phyloP scores from a whole-genome alignment of 2,888 invertebrate genomes.

The Lycophotia porphyrea region DNA sequence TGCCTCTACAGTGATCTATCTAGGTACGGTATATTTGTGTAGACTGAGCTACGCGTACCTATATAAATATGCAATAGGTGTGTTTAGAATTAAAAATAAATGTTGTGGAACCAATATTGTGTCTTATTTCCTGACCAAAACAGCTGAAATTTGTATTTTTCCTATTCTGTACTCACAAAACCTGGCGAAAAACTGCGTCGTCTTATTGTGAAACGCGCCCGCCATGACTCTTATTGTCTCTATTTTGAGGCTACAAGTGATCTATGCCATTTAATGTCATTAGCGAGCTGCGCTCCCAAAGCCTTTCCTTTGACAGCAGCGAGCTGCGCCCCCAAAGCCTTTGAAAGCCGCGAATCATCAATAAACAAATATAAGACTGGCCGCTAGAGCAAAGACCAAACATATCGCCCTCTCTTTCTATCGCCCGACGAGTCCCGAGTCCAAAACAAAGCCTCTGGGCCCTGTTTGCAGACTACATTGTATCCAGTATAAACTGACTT shows the following conservation, averaged over 20 bases:
- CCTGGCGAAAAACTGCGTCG: not conserved
- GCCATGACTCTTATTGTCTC: not conserved
- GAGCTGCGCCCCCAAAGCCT: constrained; percentile 6
- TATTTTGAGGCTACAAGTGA: not conserved
- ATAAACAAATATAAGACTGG: not conserved
- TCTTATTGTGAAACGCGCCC: not conserved
- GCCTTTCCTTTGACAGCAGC: too few relatives aligned
- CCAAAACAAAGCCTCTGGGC: not conserved
- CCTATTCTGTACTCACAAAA: not conserved
- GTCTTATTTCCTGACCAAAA: constrained; percentile 17
- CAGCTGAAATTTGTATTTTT: constrained; percentile 2
- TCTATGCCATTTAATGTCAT: not conserved
- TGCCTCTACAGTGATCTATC: not conserved
- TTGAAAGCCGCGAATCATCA: constrained; percentile 10
- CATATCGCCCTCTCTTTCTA: constrained; percentile 1
- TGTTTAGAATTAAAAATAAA: constrained; percentile 37
- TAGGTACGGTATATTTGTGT: constrained; percentile 7
- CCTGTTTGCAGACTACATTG: constrained; percentile 3
- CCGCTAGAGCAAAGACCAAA: constrained; percentile 3
- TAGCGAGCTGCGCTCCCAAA: constrained; percentile 5
- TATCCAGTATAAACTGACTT: constrained; percentile 27
- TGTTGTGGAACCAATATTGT: constrained; percentile 2
- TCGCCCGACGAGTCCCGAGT: constrained; percentile 1
- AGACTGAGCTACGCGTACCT: constrained; percentile 12
- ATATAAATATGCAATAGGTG: not conserved